Percentiles rank a stretch among this genome's conserved stretches.
These are phyloP conservation scores for Phycodurus eques DNA, from an alignment of 2,113 vertebrate species.

Conservation along the genomic window DNA sequence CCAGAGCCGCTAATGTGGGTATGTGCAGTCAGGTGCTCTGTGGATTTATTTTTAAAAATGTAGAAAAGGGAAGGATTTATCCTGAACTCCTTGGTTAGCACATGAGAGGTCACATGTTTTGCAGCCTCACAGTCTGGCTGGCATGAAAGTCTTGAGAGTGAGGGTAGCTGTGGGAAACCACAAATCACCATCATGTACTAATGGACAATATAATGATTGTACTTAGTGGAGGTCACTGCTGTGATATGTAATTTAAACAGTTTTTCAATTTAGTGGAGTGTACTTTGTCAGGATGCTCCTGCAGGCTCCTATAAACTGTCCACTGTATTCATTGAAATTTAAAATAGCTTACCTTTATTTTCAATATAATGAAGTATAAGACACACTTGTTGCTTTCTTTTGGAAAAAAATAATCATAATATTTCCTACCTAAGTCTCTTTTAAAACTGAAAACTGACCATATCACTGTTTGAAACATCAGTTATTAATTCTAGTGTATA, in stretches of 20 bases:
- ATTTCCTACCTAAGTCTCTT: no score
- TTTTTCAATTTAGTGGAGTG: neutral
- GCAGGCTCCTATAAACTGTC: neutral
- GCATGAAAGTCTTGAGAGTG: slow-evolving; percentile 28
- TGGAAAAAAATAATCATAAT: no score
- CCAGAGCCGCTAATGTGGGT: slow-evolving; percentile 23
- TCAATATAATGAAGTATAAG: neutral
- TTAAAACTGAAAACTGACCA: no score
- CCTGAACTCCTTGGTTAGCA: slow-evolving; percentile 49
- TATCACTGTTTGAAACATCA: no score
- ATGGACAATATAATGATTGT: neutral
- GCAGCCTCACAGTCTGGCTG: slow-evolving; percentile 35
- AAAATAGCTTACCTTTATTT: neutral
- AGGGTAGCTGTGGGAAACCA: slow-evolving; percentile 23
- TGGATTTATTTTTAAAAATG: no score
- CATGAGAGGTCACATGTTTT: slow-evolving; percentile 72
- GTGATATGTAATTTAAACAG: neutral
- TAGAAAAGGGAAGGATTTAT: slow-evolving; percentile 59
- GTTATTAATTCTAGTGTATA: no score
- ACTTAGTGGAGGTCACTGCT: neutral
- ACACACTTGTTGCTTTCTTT: no score
- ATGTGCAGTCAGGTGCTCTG: slow-evolving; percentile 62
- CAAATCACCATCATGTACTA: neutral
- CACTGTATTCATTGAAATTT: no score
- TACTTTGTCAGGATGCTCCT: neutral